Evolutionary conservation across 2,888 invertebrate species (phyloP).

Genomic region (Halictus quadricinctus): DNA sequence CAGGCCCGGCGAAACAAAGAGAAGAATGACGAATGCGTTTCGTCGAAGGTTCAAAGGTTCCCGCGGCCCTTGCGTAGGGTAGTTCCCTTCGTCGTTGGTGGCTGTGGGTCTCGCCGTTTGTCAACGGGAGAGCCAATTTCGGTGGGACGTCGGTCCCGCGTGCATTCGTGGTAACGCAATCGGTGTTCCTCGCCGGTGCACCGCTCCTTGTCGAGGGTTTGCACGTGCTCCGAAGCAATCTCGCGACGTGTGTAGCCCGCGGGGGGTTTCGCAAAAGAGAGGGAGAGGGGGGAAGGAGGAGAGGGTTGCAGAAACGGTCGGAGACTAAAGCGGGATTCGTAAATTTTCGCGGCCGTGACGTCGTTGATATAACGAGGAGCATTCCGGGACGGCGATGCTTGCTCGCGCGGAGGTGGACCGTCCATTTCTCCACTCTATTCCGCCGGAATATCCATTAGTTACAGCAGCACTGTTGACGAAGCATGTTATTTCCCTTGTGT

Average conservation of each 20-base stretch:
- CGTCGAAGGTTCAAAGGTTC: background rate
- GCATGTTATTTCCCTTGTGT: slow-evolving; percentile 82
- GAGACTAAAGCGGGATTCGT: slow-evolving; percentile 51
- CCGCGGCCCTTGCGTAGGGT: background rate
- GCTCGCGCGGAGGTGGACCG: slow-evolving; percentile 71
- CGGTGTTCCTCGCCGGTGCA: slow-evolving; percentile 45
- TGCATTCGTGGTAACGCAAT: slow-evolving; percentile 53
- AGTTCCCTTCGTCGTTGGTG: background rate
- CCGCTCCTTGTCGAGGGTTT: slow-evolving; percentile 27
- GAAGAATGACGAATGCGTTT: background rate
- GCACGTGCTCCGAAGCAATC: slow-evolving; percentile 57
- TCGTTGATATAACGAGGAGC: slow-evolving; percentile 63
- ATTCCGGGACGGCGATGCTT: slow-evolving; percentile 55
- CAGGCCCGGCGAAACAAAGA: background rate
- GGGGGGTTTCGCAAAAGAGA: background rate
- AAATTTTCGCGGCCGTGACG: slow-evolving; percentile 63
- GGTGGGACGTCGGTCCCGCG: slow-evolving; percentile 30
- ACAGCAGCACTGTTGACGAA: slow-evolving; percentile 82
- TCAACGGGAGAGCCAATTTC: slow-evolving; percentile 51
- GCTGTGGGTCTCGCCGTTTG: slow-evolving; percentile 30
- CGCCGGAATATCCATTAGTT: slow-evolving; percentile 82
- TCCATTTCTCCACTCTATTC: slow-evolving; percentile 78
- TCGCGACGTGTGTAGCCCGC: slow-evolving; percentile 46
- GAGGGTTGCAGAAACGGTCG: slow-evolving; percentile 4
- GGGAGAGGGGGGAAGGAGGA: background rate